A percentile compares a stretch with the other conserved stretches of the same genome.
Evolutionary conservation across 2,888 invertebrate species (phyloP).

Genomic region (Ormyrus thymus): DNA sequence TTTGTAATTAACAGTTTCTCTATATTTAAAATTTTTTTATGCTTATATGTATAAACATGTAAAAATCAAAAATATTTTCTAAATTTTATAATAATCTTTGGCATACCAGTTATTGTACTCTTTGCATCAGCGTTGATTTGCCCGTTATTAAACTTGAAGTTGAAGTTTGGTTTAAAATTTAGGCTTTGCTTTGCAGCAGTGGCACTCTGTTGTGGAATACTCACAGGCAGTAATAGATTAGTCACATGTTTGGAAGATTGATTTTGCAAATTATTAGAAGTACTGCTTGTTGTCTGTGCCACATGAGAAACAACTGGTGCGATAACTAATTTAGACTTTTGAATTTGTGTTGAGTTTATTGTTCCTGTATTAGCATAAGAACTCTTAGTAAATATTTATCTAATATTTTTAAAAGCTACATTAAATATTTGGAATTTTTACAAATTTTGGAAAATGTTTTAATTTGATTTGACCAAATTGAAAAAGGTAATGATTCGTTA

Average conservation of each 20-base stretch:
- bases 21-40: background rate
- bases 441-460: background rate
- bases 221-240: slow-evolving; percentile 71
- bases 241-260: slow-evolving; percentile 70
- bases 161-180: slow-evolving; percentile 77
- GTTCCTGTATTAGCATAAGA: slow-evolving; percentile 60
- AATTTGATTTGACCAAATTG: slow-evolving; percentile 7
- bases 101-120: slow-evolving; percentile 79
- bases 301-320: slow-evolving; percentile 70
- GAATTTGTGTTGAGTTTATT: slow-evolving; percentile 65
- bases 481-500: background rate
- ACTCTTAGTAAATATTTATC: background rate
- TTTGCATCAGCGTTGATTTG: slow-evolving; percentile 80
- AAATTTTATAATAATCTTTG: background rate
- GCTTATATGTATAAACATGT: background rate
- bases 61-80: background rate
- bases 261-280: slow-evolving; percentile 63
- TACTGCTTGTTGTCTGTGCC: slow-evolving; percentile 64
- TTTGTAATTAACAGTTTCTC: background rate
- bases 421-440: no score
- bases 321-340: slow-evolving; percentile 70
- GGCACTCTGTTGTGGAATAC: slow-evolving; percentile 68
- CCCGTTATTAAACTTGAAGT: slow-evolving; percentile 78
- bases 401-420: background rate
- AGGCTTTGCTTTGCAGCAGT: slow-evolving; percentile 78